Conservation (phyloP, 2,888 invertebrate species). For the Agrenia bidenticulata region DNA sequence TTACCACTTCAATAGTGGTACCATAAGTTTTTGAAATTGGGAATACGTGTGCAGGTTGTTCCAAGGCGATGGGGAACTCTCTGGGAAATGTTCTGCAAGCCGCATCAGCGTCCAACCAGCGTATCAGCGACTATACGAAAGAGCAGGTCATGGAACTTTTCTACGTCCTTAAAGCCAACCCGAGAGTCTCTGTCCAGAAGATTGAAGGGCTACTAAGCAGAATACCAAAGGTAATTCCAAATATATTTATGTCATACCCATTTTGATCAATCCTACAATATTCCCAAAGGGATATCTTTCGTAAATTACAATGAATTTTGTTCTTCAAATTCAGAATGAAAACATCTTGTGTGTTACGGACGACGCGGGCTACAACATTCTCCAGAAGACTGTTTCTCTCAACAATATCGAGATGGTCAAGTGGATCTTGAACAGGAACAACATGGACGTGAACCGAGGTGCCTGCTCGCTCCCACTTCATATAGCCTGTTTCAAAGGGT, state of each 20-base stretch:
- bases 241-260: too few relatives aligned
- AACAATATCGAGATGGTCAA: conserved; percentile 70
- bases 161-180: conserved; percentile 68
- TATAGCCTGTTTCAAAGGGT: conserved; percentile 71
- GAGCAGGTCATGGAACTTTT: conserved; percentile 66
- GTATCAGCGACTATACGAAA: conserved; percentile 60
- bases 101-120: conserved; percentile 30
- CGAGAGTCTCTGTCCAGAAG: conserved; percentile 66
- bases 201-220: conserved; percentile 66
- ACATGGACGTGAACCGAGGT: conserved; percentile 67
- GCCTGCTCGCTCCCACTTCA: conserved; percentile 75
- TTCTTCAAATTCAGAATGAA: conserved; percentile 67
- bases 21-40: too few relatives aligned
- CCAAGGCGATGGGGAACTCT: conserved; percentile 42
- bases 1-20: too few relatives aligned
- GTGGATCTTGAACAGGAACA: conserved; percentile 64
- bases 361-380: conserved; percentile 68
- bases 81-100: conserved; percentile 43
- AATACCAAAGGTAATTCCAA: conserved; percentile 67
- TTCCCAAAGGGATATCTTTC: too few relatives aligned
- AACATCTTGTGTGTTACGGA: conserved; percentile 68
- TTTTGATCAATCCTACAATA: background rate
- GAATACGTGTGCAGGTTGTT: too few relatives aligned
- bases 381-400: conserved; percentile 72
- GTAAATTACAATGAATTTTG: too few relatives aligned